A percentile compares a stretch with the other conserved stretches of the same genome.
These are phyloP conservation scores for Gymnodraco acuticeps DNA, from an alignment of 2,797 vertebrate species.

Conservation along the genomic window DNA sequence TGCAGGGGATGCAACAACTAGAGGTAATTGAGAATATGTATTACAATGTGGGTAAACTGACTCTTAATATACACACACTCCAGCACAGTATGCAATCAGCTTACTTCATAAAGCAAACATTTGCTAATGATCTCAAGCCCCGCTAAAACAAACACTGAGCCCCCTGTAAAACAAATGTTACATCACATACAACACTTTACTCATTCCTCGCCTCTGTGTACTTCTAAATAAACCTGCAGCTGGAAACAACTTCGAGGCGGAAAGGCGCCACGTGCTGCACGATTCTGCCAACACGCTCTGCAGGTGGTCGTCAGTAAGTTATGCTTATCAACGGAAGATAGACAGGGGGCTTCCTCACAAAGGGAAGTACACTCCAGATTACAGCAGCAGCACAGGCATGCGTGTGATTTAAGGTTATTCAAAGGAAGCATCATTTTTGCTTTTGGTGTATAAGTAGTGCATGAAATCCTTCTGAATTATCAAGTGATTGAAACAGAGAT, in stretches of 20 bases:
- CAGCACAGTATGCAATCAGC: not conserved
- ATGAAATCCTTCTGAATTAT: constrained; percentile 57
- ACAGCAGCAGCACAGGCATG: constrained; percentile 26
- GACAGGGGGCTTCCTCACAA: constrained; percentile 24
- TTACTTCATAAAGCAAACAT: not conserved
- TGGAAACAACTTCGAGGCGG: constrained; percentile 47
- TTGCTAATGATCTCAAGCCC: not conserved
- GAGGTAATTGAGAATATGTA: not conserved
- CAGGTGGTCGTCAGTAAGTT: constrained; percentile 57
- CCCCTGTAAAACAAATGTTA: constrained; percentile 23
- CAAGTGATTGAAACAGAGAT: constrained; percentile 49
- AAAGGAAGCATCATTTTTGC: constrained; percentile 20
- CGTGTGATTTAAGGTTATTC: constrained; percentile 7
- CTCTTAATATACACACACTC: not conserved
- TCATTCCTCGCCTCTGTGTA: constrained; percentile 4
- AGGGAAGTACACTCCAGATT: constrained; percentile 15
- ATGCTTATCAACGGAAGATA: constrained; percentile 36
- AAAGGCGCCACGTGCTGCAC: constrained; percentile 49
- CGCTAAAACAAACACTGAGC: not conserved
- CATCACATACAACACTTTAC: constrained; percentile 26
- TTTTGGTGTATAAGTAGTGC: constrained; percentile 53
- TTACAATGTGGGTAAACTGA: constrained; percentile 7
- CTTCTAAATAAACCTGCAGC: constrained; percentile 42
- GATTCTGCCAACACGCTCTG: constrained; percentile 51
- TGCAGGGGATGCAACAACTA: not conserved